Conservation (phyloP, 2,113 vertebrate genomes). For the Hippocampus guttulatus region DNA sequence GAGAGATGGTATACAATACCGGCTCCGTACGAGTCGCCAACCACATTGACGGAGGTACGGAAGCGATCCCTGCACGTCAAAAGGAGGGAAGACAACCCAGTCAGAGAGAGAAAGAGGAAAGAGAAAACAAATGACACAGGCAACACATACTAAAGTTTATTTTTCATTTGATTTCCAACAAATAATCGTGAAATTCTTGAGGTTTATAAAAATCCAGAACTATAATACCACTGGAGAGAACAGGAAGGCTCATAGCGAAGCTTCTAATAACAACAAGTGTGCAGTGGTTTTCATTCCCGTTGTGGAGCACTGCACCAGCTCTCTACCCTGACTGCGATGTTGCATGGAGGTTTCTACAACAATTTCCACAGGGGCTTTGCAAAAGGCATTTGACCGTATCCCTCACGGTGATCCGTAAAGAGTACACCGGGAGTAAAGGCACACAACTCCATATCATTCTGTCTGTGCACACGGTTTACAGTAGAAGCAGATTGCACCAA, state of each 20-base stretch:
- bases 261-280: neutral
- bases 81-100: neutral
- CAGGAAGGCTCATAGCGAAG: neutral
- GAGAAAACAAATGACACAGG: neutral
- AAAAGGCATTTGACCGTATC: neutral
- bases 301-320: neutral
- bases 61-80: constrained; percentile 84
- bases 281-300: neutral
- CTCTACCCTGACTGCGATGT: neutral
- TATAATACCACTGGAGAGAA: neutral
- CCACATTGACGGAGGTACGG: constrained; percentile 96
- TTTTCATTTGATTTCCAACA: neutral
- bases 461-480: neutral
- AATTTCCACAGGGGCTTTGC: neutral
- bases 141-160: neutral
- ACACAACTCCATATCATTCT: neutral
- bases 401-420: neutral
- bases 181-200: neutral
- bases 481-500: neutral
- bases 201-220: neutral
- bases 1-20: constrained; percentile 97
- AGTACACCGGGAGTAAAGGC: neutral
- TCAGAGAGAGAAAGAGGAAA: neutral
- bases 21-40: constrained; percentile 95
- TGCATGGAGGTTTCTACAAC: neutral